Base-by-base conservation (phyloP, 92 coral and sea anemone genomes). In the Palythoa caribaeorum region DNA sequence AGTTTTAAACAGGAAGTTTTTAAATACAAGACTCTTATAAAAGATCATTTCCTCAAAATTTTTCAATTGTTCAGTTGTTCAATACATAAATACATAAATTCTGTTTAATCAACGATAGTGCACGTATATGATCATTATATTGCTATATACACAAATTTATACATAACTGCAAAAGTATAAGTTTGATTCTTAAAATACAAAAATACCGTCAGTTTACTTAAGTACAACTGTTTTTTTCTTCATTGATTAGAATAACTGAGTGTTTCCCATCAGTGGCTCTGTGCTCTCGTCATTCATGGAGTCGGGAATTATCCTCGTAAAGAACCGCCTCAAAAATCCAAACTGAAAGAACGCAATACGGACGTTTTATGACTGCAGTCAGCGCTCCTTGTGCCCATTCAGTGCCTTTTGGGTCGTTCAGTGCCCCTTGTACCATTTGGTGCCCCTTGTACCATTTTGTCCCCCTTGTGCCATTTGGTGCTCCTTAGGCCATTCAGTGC, bases 141-240 rank as follows among this genome's bases (percentile, higher is more conserved):
- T 20, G 7, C 28, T 38, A 6, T 38, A 35, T 70, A 35, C 21
- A 70, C 10, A 35, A 53, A 65, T 66, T 40, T 48, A n/a, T 80
- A 81, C 63, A 81, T 47, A 65, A 81, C 76, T 66, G 75, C 47
- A 21, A 28, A 13, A 65, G 40, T 40, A 81, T 48, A 81, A 81
- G 66, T 65, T 65, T 66, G 57, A 11, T 81, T 47, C 66, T 21
- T 81, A 47, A 47, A 66, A 81, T 81, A 81, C 60, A 81, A 81
- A 81, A 81, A 81, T 81, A 81, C 13, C 9, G 28, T 66, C 15
- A 14, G 74, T 48, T 21, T 48, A 52, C 11, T 20, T 65, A 20
- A 37, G 60, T 0, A 5, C 36, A 63, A 44, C 20, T 8, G 20
- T 63, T 63, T 44, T 38, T 65, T 19, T 12, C 19, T 12, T 21